Percentiles rank a stretch among this genome's conserved stretches.
Conservation (phyloP, 2,888 invertebrate genomes). For the Tachina fera region DNA sequence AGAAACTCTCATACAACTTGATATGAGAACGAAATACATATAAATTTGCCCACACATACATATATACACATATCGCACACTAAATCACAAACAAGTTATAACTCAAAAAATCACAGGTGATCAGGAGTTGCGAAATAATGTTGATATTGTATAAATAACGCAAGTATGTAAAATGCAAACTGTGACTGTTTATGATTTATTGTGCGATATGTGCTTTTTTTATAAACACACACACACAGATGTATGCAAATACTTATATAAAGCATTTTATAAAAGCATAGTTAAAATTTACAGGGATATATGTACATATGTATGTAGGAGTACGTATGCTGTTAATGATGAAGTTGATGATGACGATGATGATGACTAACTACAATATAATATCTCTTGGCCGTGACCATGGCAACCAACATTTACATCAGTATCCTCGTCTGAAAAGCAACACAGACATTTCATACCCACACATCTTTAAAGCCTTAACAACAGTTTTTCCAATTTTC, state of each 20-base stretch:
- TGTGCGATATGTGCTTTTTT: too few species aligned
- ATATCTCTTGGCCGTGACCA: slow-evolving; percentile 69
- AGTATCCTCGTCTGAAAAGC: slow-evolving; percentile 4
- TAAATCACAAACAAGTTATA: too few species aligned
- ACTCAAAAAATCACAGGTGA: too few species aligned
- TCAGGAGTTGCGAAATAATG: too few species aligned
- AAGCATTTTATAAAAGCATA: slow-evolving; percentile 22
- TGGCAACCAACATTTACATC: slow-evolving; percentile 63
- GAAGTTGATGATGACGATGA: slow-evolving; percentile 43
- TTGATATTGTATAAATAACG: too few species aligned
- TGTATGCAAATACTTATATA: not conserved
- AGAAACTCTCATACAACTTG: slow-evolving; percentile 4
- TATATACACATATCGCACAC: too few species aligned
- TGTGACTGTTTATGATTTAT: too few species aligned
- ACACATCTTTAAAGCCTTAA: slow-evolving; percentile 39
- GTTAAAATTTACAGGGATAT: slow-evolving; percentile 55
- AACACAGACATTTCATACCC: not conserved
- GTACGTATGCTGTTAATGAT: slow-evolving; percentile 39
- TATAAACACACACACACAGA: not conserved
- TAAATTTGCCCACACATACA: not conserved
- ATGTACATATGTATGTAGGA: too few species aligned
- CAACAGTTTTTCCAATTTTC: slow-evolving; percentile 45
- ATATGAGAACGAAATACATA: slow-evolving; percentile 4
- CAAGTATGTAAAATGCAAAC: not conserved
- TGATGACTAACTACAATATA: slow-evolving; percentile 17